A percentile compares a stretch with the other conserved stretches of the same genome.
Conservation (phyloP, 2,113 vertebrate species). For the Colistium nudipinnis region DNA sequence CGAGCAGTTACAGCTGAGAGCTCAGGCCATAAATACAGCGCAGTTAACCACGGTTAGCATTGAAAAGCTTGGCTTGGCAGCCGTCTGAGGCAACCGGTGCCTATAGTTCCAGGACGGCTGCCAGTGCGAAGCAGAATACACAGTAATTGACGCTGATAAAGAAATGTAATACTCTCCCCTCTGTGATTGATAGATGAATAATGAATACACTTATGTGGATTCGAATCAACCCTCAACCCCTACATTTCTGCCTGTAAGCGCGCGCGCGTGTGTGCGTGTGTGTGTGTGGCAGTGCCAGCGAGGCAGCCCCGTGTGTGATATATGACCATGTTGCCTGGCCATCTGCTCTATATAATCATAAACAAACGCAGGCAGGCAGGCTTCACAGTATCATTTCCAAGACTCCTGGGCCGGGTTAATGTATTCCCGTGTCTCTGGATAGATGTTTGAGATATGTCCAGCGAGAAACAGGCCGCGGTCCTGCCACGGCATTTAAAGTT, state of each 20-base stretch:
- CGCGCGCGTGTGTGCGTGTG: constrained; percentile 36
- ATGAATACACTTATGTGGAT: constrained; percentile 36
- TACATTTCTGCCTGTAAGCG: constrained; percentile 44
- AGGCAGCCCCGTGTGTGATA: constrained; percentile 65
- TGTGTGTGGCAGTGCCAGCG: constrained; percentile 50
- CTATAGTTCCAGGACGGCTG: constrained; percentile 48
- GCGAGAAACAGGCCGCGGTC: constrained; percentile 64
- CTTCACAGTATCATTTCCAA: constrained; percentile 67
- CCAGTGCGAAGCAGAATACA: constrained; percentile 38
- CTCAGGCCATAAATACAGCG: constrained; percentile 45
- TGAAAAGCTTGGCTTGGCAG: constrained; percentile 50
- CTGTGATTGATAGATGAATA: constrained; percentile 34
- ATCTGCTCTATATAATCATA: constrained; percentile 81
- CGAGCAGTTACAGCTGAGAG: constrained; percentile 51
- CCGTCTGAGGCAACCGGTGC: constrained; percentile 28
- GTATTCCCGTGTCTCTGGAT: constrained; percentile 71
- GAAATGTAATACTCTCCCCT: constrained; percentile 33
- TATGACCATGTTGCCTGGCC: constrained; percentile 75
- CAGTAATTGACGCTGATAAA: constrained; percentile 36
- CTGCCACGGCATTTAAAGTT: constrained; percentile 78
- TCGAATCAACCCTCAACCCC: constrained; percentile 42
- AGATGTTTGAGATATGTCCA: constrained; percentile 69
- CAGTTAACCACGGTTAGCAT: constrained; percentile 50
- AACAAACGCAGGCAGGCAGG: constrained; percentile 73
- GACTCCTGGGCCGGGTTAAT: constrained; percentile 58